Percentiles rank a stretch among this genome's conserved stretches.
Conservation (phyloP, 2,797 vertebrate genomes). For the Agapornis canus region DNA sequence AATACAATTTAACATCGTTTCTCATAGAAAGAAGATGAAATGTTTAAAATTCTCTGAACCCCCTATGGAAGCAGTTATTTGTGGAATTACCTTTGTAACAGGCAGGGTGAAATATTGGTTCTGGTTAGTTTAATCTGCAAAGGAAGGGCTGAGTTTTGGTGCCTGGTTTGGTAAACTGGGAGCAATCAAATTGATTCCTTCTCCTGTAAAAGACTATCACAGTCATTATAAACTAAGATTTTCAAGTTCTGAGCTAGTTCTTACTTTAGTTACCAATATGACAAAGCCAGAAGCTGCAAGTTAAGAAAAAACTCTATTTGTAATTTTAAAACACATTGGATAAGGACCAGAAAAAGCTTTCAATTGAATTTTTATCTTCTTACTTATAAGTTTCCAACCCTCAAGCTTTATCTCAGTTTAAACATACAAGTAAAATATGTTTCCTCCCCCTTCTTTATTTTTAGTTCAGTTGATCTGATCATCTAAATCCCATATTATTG, state of each 20-base stretch:
- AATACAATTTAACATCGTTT: slow-evolving; percentile 3
- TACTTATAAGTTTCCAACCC: background rate
- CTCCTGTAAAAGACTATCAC: background rate
- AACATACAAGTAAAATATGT: background rate
- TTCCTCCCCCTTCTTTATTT: background rate
- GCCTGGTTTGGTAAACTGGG: background rate
- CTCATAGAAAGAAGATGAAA: background rate
- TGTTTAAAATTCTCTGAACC: background rate
- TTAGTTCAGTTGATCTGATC: background rate
- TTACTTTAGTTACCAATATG: background rate
- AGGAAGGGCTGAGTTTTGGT: background rate
- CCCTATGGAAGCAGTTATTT: background rate
- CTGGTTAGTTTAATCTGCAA: background rate
- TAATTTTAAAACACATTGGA: background rate
- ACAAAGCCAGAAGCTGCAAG: background rate
- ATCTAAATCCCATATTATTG: background rate
- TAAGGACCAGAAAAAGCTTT: background rate
- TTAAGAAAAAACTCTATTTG: background rate
- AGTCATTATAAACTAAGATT: background rate
- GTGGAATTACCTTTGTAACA: background rate
- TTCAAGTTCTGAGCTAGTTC: background rate
- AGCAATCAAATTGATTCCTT: background rate
- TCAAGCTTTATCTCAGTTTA: background rate
- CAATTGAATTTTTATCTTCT: background rate
- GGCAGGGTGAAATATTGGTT: background rate